Evolutionary conservation across 2,797 vertebrate species (phyloP).

Genomic region (Channa striata): DNA sequence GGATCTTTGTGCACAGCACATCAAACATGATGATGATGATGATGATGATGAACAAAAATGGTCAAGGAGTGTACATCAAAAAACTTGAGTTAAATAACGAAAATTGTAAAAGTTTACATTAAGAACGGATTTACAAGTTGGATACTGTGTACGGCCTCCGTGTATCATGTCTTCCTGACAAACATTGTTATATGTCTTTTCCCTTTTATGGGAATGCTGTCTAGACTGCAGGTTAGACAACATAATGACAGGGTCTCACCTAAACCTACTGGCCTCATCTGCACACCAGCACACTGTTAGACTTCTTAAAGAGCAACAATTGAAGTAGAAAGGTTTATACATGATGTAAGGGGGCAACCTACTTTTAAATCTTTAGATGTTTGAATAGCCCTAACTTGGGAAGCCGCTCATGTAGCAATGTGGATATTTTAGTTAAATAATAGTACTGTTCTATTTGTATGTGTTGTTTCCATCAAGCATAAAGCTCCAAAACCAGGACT

Average conservation of each 20-base stretch:
- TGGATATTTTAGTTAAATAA: too few relatives aligned
- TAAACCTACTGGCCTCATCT: constrained; percentile 27
- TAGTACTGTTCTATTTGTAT: too few relatives aligned
- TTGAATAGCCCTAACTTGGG: too few relatives aligned
- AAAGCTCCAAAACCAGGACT: too few relatives aligned
- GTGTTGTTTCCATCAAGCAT: too few relatives aligned
- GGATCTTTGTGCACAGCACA: too few relatives aligned
- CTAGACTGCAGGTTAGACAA: constrained; percentile 57
- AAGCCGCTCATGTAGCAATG: too few relatives aligned
- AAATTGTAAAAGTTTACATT: too few relatives aligned
- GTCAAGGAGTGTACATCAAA: too few relatives aligned
- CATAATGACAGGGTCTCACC: constrained; percentile 60
- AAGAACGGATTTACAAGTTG: constrained; percentile 22
- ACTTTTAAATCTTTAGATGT: background rate
- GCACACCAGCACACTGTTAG: background rate
- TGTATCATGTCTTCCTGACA: constrained; percentile 49
- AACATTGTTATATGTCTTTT: constrained; percentile 59
- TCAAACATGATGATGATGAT: too few relatives aligned
- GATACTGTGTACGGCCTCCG: constrained; percentile 34
- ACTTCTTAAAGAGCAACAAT: constrained; percentile 21
- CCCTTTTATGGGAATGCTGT: constrained; percentile 33
- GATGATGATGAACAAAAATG: too few relatives aligned
- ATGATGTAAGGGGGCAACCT: background rate
- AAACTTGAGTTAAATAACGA: too few relatives aligned
- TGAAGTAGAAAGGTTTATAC: background rate